phyloP scores from a whole-genome alignment of 37 sponge, comb jelly and placozoan genomes.

The Oopsacas minuta region DNA sequence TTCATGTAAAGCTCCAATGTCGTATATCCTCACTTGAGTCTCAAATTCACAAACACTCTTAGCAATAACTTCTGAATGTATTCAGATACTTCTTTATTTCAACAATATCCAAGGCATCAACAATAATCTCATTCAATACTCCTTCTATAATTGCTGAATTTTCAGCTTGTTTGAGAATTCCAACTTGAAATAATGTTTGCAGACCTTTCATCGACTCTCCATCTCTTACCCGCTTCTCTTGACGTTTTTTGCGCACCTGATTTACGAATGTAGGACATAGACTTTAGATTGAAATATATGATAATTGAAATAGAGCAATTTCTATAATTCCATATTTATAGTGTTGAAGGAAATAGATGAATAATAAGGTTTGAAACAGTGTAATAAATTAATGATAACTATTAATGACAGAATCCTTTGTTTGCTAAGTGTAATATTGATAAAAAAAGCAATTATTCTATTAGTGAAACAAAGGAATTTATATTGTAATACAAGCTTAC shows the following conservation, averaged over 20 bases:
- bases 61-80: slow-evolving; percentile 11
- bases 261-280: slow-evolving; percentile 12
- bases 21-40: slow-evolving; percentile 16
- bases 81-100: background rate
- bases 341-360: background rate
- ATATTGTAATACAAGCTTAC: background rate
- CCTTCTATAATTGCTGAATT: slow-evolving; percentile 15
- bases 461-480: background rate
- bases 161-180: slow-evolving; percentile 3
- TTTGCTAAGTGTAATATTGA: background rate
- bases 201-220: slow-evolving; percentile 7
- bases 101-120: background rate
- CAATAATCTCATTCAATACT: slow-evolving; percentile 7
- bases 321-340: slow-evolving; percentile 2
- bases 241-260: slow-evolving; percentile 17
- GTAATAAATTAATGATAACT: background rate
- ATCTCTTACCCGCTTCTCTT: slow-evolving; percentile 18
- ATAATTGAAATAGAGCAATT: slow-evolving; percentile 10
- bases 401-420: background rate
- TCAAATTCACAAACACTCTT: slow-evolving; percentile 18
- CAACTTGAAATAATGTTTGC: slow-evolving; percentile 16
- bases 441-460: too few species aligned
- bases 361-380: background rate
- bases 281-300: background rate
- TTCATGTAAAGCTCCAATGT: slow-evolving; percentile 17